These are phyloP conservation scores for Miichthys miiuy DNA, from an alignment of 2,797 vertebrate genomes.

Conservation along the genomic window DNA sequence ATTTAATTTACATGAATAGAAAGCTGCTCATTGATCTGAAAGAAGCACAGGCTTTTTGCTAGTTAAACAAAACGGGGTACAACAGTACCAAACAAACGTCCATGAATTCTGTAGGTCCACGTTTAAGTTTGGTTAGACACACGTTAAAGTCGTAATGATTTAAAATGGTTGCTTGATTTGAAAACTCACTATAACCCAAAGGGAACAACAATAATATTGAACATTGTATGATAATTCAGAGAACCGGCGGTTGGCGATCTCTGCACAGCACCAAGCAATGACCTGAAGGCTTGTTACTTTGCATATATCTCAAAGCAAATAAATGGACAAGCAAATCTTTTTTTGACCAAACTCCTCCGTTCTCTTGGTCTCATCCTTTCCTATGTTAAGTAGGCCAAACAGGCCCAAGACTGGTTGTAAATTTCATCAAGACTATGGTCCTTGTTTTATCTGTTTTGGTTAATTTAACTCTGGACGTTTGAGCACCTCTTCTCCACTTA, in stretches of 20 bases:
- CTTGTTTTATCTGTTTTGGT: not conserved
- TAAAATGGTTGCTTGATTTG: not conserved
- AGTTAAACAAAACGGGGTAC: not conserved
- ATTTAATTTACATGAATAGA: not conserved
- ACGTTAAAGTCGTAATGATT: not conserved
- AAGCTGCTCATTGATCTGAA: conserved; percentile 25
- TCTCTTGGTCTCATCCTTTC: not conserved
- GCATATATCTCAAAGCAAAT: conserved; percentile 28
- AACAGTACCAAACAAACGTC: not conserved
- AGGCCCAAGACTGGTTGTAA: not conserved
- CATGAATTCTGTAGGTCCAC: not conserved
- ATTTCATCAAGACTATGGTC: not conserved
- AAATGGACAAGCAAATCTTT: conserved; percentile 11
- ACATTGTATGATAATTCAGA: not conserved
- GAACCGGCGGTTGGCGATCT: conserved; percentile 35
- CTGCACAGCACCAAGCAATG: conserved; percentile 13
- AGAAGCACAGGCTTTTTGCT: not conserved
- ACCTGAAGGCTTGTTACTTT: conserved; percentile 4
- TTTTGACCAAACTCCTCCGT: not conserved
- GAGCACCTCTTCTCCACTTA: conserved; percentile 5
- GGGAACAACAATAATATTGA: conserved; percentile 15
- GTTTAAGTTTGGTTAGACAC: not conserved
- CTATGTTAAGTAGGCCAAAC: no score
- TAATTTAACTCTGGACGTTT: conserved; percentile 6
- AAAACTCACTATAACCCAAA: conserved; percentile 7